Evolutionary conservation across 2,113 vertebrate genomes (phyloP).

Genomic region (Theristicus caerulescens): DNA sequence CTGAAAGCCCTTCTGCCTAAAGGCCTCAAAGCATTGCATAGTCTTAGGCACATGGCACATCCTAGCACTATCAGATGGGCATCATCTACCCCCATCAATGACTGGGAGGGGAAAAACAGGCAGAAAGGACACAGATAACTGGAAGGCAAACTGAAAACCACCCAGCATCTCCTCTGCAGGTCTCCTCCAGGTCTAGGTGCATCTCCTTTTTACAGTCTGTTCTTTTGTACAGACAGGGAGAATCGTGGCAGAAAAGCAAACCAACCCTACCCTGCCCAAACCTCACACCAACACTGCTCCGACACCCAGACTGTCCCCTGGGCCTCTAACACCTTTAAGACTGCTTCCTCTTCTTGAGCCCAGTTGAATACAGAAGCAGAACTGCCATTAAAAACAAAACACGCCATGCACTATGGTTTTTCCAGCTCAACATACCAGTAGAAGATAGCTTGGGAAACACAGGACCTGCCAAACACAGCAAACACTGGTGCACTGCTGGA

Average conservation of each 20-base stretch:
- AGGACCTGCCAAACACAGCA: neutral
- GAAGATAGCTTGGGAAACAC: neutral
- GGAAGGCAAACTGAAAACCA: neutral
- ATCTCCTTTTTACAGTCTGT: neutral
- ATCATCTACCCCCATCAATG: fast-evolving
- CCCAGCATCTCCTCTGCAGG: neutral
- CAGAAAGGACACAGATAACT: neutral
- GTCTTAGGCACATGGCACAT: too few species aligned
- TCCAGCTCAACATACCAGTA: neutral
- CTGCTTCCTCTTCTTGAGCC: neutral
- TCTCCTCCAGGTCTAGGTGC: neutral
- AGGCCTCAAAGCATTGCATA: neutral
- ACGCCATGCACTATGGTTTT: neutral
- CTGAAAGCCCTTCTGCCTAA: neutral
- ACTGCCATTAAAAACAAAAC: neutral
- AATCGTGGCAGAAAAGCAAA: fast-evolving
- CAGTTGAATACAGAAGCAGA: neutral
- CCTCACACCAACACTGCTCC: neutral
- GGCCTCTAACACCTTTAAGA: neutral
- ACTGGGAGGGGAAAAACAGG: neutral
- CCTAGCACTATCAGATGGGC: neutral
- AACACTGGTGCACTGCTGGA: neutral
- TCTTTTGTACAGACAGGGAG: neutral
- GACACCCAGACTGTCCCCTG: neutral
- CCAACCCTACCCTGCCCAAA: neutral